Evolutionary conservation across 2,113 vertebrate species (phyloP).

Genomic region (Xyliphius kryptos): DNA sequence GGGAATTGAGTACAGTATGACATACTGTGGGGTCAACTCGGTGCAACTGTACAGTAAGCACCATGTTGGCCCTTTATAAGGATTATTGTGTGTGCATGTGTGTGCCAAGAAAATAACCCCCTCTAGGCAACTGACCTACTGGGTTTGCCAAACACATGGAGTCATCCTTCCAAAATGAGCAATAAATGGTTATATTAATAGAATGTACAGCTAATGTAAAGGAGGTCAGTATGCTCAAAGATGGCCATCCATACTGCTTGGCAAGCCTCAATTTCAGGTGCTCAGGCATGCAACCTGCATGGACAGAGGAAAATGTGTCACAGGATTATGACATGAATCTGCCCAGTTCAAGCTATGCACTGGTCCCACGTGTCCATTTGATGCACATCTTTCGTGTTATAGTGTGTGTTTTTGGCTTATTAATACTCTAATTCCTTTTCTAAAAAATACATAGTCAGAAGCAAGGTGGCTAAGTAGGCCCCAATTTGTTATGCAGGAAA

Average conservation of each 20-base stretch:
- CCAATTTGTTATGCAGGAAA: no score
- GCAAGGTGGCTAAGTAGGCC: no score
- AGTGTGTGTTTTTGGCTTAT: no score
- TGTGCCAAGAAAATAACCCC: constrained; percentile 60
- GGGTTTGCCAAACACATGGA: constrained; percentile 58
- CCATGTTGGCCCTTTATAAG: constrained; percentile 77
- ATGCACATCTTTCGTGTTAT: no score
- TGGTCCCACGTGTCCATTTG: no score
- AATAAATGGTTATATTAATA: constrained; percentile 61
- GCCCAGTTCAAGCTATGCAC: no score
- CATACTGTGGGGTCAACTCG: constrained; percentile 76
- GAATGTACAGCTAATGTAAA: constrained; percentile 68
- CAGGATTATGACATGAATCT: no score
- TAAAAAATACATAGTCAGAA: no score
- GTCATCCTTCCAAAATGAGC: constrained; percentile 57
- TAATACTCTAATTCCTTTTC: no score
- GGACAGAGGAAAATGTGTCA: no score
- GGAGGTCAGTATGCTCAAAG: constrained; percentile 70
- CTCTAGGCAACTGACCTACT: constrained; percentile 60
- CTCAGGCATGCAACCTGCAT: no score
- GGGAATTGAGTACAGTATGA: constrained; percentile 52
- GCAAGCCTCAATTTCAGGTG: constrained; percentile 51
- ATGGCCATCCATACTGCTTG: constrained; percentile 47
- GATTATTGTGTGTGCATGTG: no score
- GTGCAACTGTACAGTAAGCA: constrained; percentile 60